phyloP scores from a whole-genome alignment of 2,113 vertebrate species.

The Nothoprocta pentlandii region DNA sequence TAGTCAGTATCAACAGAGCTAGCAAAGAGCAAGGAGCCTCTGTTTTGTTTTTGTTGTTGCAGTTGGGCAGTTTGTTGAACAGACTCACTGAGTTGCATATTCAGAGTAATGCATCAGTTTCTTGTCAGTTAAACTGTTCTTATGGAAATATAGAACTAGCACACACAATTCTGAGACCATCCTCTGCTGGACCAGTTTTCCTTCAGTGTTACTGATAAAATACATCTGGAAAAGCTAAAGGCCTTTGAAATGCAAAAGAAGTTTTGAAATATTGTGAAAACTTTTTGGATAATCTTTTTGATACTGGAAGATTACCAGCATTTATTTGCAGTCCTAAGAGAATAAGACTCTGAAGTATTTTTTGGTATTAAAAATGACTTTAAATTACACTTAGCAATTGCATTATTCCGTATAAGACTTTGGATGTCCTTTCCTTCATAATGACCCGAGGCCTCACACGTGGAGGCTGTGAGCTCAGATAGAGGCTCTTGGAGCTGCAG shows the following conservation, averaged over 20 bases:
- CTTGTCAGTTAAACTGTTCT: too few species aligned
- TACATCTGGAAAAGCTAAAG: not conserved
- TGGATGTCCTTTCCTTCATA: not conserved
- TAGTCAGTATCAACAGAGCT: not conserved
- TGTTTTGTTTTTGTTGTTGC: not conserved
- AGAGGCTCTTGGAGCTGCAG: constrained; percentile 5
- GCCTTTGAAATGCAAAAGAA: not conserved
- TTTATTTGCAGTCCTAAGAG: not conserved
- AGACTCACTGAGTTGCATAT: not conserved
- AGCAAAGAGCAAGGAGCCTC: not conserved
- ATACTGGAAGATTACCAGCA: not conserved
- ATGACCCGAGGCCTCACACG: not conserved
- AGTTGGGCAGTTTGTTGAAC: not conserved
- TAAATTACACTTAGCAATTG: not conserved
- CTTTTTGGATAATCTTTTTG: not conserved
- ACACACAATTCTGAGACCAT: not conserved
- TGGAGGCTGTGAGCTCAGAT: not conserved
- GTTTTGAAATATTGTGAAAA: not conserved
- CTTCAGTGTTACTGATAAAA: not conserved
- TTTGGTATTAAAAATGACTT: not conserved
- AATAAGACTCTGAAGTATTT: not conserved
- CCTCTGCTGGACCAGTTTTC: not conserved
- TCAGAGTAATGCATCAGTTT: not conserved
- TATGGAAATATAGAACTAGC: not conserved
- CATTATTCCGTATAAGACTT: not conserved